Base-by-base conservation (phyloP, 2,797 vertebrate species). In the Betta splendens region DNA sequence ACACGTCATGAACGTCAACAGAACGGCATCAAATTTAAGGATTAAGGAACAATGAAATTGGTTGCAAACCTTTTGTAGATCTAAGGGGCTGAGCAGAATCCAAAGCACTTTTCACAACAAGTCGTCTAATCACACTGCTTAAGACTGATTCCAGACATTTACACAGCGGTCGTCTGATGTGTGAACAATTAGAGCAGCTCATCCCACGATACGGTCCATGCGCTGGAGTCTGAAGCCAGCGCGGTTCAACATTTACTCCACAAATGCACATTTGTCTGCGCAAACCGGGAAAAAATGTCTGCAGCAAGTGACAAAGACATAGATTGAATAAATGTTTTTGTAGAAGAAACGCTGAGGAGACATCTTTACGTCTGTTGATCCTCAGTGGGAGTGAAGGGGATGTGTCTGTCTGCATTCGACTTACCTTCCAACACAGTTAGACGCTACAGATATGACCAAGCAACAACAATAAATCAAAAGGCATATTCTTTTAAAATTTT, bases 401-500 rank as follows among this genome's bases (percentile, higher is more conserved):
- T 3, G 13, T 13, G 33, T 51, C 49, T 7, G 13, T 44, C 46
- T 36, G n/a, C 39, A 23, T 28, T 43, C 20, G 26, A 11, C 6
- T 23, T 16, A 35, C 63, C 37, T 16, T 28, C 17, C 49, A 46
- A 29, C 23, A 50, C 28, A 52, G 32, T 15, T 16, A 21, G 22
- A 35, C 58, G 70, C 47, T 54, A 38, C 38, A 12, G 58, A 63
- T 40, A 33, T 32, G 26, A 44, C 28, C 5, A 32, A 12, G 25
- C 37, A 50, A 67, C n/a, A 76, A 55, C 2, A 45, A 67, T 69
- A 55, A 71, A 72, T 73, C 45, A 61, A 64, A 69, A 39, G 18
- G 22, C 16, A 23, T 69, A 77, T 72, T 66, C 45, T 45, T n/a
- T 50, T 17, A 36, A 56, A 50, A 70, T 72, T 72, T 35, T 10